These are phyloP conservation scores for Acronicta psi DNA, from an alignment of 2,888 invertebrate genomes.

Conservation along the genomic window DNA sequence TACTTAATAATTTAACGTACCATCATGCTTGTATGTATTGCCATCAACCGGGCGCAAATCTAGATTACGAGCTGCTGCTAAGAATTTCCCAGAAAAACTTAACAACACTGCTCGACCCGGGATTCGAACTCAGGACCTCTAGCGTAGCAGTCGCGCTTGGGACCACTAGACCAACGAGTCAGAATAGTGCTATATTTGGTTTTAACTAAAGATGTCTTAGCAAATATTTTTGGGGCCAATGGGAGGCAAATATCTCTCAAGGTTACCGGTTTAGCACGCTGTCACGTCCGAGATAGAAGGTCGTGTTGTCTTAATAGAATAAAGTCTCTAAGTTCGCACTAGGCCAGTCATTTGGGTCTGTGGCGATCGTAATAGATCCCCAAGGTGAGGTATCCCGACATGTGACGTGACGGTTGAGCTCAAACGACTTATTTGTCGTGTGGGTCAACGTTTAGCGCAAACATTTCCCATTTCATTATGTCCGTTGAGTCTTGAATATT, in stretches of 20 bases:
- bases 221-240: no score
- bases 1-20: no score
- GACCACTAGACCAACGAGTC: no score
- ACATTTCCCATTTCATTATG: slow-evolving; percentile 21
- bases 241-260: slow-evolving; percentile 40
- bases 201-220: no score
- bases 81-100: no score
- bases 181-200: no score
- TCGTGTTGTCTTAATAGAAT: slow-evolving; percentile 47
- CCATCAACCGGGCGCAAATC: no score
- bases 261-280: slow-evolving; percentile 27
- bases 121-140: no score
- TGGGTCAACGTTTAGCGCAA: slow-evolving; percentile 15
- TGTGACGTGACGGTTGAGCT: slow-evolving; percentile 24
- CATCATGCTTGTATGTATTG: no score
- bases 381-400: slow-evolving; percentile 9
- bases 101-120: no score
- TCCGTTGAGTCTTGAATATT: slow-evolving; percentile 18
- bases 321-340: slow-evolving; percentile 40
- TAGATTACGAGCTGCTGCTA: no score
- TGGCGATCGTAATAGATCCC: slow-evolving; percentile 42
- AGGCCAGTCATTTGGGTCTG: slow-evolving; percentile 39
- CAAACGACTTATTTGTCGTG: slow-evolving; percentile 28
- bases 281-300: slow-evolving; percentile 42
- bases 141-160: no score